Conservation (phyloP, 1,140 invertebrate species). For the Panagrolaimus sp. region DNA sequence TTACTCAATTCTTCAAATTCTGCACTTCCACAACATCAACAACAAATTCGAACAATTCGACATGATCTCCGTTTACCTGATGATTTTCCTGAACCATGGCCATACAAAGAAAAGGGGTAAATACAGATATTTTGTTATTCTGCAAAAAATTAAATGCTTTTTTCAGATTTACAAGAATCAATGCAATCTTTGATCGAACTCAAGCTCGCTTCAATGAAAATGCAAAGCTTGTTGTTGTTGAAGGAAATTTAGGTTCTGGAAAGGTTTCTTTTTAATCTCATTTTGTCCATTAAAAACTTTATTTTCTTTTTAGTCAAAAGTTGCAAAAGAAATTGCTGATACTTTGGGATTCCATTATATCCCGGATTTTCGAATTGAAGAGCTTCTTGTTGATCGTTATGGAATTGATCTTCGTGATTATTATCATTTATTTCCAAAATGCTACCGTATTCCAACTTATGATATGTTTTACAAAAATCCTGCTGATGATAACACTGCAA, state of each 20-base stretch:
- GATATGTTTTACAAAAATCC: slow-evolving; percentile 71
- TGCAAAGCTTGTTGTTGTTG: slow-evolving; percentile 46
- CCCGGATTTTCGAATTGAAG: slow-evolving; percentile 73
- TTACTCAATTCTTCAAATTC: not conserved
- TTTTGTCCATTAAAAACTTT: too few relatives aligned
- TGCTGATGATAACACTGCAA: slow-evolving; percentile 64
- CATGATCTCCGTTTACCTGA: slow-evolving; percentile 29
- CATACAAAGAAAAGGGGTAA: slow-evolving; percentile 39
- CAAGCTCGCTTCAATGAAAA: slow-evolving; percentile 40
- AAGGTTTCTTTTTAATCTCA: slow-evolving; percentile 15
- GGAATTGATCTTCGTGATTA: slow-evolving; percentile 73
- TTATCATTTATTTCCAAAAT: slow-evolving; percentile 65
- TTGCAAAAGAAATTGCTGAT: slow-evolving; percentile 40
- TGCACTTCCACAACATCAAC: not conserved
- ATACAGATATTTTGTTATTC: not conserved
- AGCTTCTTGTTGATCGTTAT: slow-evolving; percentile 70
- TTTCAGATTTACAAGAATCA: slow-evolving; percentile 32
- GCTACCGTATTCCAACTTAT: slow-evolving; percentile 67
- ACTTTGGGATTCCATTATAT: slow-evolving; percentile 70
- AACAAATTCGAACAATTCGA: slow-evolving; percentile 42
- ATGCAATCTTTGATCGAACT: slow-evolving; percentile 28
- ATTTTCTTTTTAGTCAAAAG: slow-evolving; percentile 21
- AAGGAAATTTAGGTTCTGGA: slow-evolving; percentile 45
- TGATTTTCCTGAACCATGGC: slow-evolving; percentile 40
- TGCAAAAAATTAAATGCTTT: not conserved